phyloP scores from a whole-genome alignment of 2,888 invertebrate species.

The Rugalucina vietnamica region DNA sequence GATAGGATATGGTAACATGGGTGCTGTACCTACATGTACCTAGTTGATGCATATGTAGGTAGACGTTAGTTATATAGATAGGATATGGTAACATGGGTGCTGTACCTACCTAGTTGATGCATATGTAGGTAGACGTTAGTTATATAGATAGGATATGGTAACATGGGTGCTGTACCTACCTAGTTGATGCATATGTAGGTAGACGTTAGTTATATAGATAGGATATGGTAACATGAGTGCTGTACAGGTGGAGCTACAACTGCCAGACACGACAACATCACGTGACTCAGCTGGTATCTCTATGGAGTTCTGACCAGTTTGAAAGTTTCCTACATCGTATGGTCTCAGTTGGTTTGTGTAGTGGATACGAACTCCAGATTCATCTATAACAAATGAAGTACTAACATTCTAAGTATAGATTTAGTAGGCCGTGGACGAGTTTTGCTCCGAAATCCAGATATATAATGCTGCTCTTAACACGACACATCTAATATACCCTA shows the following conservation, averaged over 20 bases:
- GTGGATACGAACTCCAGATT: slow-evolving; percentile 71
- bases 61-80: slow-evolving; percentile 70
- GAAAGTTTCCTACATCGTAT: slow-evolving; percentile 75
- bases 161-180: slow-evolving; percentile 66
- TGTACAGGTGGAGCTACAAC: slow-evolving; percentile 72
- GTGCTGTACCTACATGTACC: too few relatives aligned
- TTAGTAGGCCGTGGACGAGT: too few relatives aligned
- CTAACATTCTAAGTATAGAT: too few relatives aligned
- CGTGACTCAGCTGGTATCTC: slow-evolving; percentile 65
- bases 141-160: slow-evolving; percentile 69
- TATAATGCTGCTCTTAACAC: too few relatives aligned
- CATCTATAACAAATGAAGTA: slow-evolving; percentile 62
- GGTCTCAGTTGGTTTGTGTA: slow-evolving; percentile 67
- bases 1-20: too few relatives aligned
- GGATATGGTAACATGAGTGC: slow-evolving; percentile 64
- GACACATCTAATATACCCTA: too few relatives aligned
- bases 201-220: slow-evolving; percentile 70
- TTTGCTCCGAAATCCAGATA: too few relatives aligned
- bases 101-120: slow-evolving; percentile 72
- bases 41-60: slow-evolving; percentile 76
- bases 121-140: slow-evolving; percentile 75
- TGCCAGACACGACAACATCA: slow-evolving; percentile 58
- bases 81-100: slow-evolving; percentile 64
- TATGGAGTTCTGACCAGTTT: slow-evolving; percentile 76
- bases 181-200: slow-evolving; percentile 76